A percentile compares a stretch with the other conserved stretches of the same genome.
Conservation (phyloP, 2,113 vertebrate genomes). For the Sminthopsis crassicaudata region DNA sequence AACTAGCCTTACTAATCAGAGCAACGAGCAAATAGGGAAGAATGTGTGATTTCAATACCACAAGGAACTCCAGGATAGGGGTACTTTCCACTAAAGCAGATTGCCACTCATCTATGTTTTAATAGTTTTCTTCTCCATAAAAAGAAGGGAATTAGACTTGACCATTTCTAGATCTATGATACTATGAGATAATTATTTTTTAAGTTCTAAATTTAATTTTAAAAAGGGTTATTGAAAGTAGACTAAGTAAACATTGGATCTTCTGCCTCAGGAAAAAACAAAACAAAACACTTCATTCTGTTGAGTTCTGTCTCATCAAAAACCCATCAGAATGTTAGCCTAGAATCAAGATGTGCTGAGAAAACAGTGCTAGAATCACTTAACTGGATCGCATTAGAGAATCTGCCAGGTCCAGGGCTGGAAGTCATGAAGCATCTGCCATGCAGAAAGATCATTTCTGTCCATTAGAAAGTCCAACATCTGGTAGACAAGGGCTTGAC, state of each 20-base stretch:
- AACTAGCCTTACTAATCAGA: conserved; percentile 1
- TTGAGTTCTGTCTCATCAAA: neutral
- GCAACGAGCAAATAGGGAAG: neutral
- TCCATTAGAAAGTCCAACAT: neutral
- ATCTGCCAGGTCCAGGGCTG: neutral
- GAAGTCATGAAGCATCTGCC: neutral
- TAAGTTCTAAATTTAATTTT: neutral
- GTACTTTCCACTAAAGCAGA: neutral
- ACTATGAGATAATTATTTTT: neutral
- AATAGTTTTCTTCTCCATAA: neutral
- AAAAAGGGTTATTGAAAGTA: conserved; percentile 18
- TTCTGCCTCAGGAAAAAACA: conserved; percentile 1
- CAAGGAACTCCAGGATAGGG: neutral
- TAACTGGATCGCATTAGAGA: neutral
- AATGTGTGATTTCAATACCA: neutral
- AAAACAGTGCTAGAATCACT: neutral
- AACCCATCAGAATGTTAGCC: neutral
- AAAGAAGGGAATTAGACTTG: neutral
- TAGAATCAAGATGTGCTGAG: neutral
- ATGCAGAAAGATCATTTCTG: neutral
- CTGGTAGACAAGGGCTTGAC: neutral
- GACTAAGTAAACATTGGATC: conserved; percentile 48
- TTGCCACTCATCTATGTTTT: neutral
- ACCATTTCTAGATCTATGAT: neutral
- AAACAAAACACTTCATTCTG: neutral